Percentiles rank a stretch among this genome's conserved stretches.
These are phyloP conservation scores for Leptopilina clavipes DNA, from an alignment of 1,140 invertebrate species.

Conservation along the genomic window DNA sequence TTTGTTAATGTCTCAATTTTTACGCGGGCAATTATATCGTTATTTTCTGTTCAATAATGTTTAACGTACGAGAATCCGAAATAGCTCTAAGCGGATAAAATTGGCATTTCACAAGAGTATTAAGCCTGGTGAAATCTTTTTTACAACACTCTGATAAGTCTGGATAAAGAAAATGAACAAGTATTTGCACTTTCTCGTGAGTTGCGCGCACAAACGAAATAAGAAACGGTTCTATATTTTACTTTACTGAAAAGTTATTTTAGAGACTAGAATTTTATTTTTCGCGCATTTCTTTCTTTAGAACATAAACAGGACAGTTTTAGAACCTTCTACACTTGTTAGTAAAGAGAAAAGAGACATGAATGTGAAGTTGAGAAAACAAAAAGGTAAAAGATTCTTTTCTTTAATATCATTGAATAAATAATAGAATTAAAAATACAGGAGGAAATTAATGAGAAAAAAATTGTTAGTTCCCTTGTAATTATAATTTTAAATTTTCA, in stretches of 20 bases:
- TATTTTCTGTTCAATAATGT: neutral
- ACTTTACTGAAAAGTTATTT: slow-evolving; percentile 31
- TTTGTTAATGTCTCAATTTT: neutral
- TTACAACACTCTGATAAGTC: slow-evolving; percentile 4
- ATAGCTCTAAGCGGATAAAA: neutral
- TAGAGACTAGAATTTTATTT: slow-evolving; percentile 4
- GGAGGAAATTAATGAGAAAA: too few species aligned
- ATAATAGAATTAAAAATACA: too few species aligned
- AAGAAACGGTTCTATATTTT: neutral
- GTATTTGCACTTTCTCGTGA: slow-evolving; percentile 13
- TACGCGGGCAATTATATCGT: too few species aligned
- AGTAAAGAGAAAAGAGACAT: neutral
- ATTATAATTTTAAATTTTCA: too few species aligned
- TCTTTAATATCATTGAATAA: too few species aligned
- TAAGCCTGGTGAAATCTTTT: neutral
- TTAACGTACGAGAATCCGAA: neutral
- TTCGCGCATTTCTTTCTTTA: slow-evolving; percentile 18
- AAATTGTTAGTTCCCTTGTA: too few species aligned
- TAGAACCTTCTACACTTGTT: neutral
- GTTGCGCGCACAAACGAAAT: neutral
- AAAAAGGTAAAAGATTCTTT: too few species aligned
- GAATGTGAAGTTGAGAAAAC: neutral
- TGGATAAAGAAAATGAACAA: slow-evolving; percentile 6
- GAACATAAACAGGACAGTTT: slow-evolving; percentile 9
- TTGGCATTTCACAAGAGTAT: neutral